Base-by-base conservation (phyloP, 2,113 vertebrate species). In the Mesocricetus auratus region DNA sequence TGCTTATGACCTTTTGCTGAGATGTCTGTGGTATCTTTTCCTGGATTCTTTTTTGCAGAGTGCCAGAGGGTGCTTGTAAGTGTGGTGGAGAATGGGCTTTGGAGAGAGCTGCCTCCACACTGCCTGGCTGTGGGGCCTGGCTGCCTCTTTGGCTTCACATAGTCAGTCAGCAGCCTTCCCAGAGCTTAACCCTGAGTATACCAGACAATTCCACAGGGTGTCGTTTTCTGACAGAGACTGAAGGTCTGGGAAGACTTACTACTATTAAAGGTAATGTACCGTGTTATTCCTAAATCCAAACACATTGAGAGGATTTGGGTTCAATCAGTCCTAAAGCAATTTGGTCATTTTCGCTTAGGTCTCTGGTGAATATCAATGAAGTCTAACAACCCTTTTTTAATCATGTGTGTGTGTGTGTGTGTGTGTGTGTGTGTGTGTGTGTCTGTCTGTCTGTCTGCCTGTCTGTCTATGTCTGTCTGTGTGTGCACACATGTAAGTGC, bases 1-100 rank as follows among this genome's bases (percentile, higher is more conserved):
- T 87, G 90, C 7, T 58, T 7, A 26, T 69, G 62, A n/a, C 5
- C 68, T 92, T 85, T 92, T 74, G 64, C n/a, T 77, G 90, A 71
- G 92, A 56, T 86, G 42, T 90, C 62, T 53, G 13, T 91, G 47
- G 12, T n/a, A 45, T 77, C 3, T 73, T 94, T 91, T 94, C 82
- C 77, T 92, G 29, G 15, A 42, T 92, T 88, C 29, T 58, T 92
- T 95, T 94, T 79, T 87, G 47, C 8, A 93, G 89, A 36, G 17
- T 39, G 47, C 8, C 36, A 69, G 56, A 74, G 26, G 1, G 1
- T 33, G 26, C 21, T 42, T 90, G 42, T 93, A 62, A 62, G 39
- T 96, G 31, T 22, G 69, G 33, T 81, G 64, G 47, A 60, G 24
- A 60, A 12, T 47, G 19, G 73, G 33, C 4, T 90, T 74, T 89